A percentile compares a stretch with the other conserved stretches of the same genome.
phyloP scores from a whole-genome alignment of 2,888 invertebrate genomes.

The Tetragonula carbonaria region DNA sequence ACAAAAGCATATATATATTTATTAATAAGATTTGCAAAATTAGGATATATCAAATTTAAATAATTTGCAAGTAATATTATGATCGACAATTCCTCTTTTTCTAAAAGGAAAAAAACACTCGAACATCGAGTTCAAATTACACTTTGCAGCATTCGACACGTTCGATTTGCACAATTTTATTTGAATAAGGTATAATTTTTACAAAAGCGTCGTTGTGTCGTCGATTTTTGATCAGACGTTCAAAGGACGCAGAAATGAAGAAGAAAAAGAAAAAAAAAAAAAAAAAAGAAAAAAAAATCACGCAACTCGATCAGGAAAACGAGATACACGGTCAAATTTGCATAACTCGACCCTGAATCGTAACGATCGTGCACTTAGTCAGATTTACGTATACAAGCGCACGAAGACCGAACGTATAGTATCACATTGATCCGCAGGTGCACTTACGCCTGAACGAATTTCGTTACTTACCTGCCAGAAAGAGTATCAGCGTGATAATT shows the following conservation, averaged over 20 bases:
- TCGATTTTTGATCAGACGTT: not conserved
- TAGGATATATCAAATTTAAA: not conserved
- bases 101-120: not conserved
- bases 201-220: not conserved
- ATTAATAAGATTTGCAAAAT: not conserved
- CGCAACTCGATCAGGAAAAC: constrained; percentile 24
- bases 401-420: constrained; percentile 49
- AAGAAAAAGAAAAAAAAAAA: not conserved
- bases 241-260: constrained; percentile 1
- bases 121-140: not conserved
- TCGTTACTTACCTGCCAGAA: constrained; percentile 78
- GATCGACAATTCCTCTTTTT: not conserved
- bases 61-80: not conserved
- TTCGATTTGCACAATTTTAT: not conserved
- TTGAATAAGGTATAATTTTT: not conserved
- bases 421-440: constrained; percentile 67
- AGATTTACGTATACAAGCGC: constrained; percentile 57
- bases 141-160: not conserved
- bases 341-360: constrained; percentile 72
- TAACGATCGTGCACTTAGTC: constrained; percentile 68
- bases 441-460: constrained; percentile 42
- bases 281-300: not conserved
- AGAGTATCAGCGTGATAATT: constrained; percentile 79
- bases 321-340: constrained; percentile 59
- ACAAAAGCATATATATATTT: not conserved